phyloP scores from a whole-genome alignment of 2,888 invertebrate genomes.

The Macaria notata region DNA sequence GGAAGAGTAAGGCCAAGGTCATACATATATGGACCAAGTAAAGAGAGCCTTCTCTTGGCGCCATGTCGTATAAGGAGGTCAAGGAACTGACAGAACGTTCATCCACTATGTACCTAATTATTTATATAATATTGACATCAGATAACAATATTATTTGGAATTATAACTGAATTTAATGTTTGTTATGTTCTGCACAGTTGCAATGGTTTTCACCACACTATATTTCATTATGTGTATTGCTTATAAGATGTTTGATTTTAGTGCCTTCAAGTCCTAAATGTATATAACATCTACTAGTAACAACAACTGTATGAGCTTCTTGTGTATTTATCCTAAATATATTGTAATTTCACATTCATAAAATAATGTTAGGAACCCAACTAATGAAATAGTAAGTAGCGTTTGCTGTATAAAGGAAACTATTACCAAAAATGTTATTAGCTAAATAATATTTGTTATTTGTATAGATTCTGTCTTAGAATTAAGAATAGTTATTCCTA shows the following conservation, averaged over 20 bases:
- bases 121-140: no score
- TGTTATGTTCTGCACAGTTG: no score
- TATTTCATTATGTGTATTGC: no score
- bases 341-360: constrained; percentile 22
- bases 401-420: constrained; percentile 56
- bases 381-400: constrained; percentile 38
- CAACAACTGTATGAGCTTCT: constrained; percentile 46
- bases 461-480: constrained; percentile 67
- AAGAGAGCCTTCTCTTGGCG: no score
- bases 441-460: constrained; percentile 60
- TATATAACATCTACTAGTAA: constrained; percentile 25
- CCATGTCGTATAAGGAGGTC: no score
- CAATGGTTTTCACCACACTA: no score
- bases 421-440: constrained; percentile 77
- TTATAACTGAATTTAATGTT: no score
- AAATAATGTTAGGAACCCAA: neutral
- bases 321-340: constrained; percentile 33
- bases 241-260: neutral
- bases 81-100: no score
- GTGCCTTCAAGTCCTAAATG: constrained; percentile 17
- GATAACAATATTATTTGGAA: no score
- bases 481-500: constrained; percentile 76
- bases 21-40: no score
- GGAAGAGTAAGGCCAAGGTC: no score
- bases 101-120: no score